phyloP scores from a whole-genome alignment of 2,888 invertebrate species.

The Thumatha senex region DNA sequence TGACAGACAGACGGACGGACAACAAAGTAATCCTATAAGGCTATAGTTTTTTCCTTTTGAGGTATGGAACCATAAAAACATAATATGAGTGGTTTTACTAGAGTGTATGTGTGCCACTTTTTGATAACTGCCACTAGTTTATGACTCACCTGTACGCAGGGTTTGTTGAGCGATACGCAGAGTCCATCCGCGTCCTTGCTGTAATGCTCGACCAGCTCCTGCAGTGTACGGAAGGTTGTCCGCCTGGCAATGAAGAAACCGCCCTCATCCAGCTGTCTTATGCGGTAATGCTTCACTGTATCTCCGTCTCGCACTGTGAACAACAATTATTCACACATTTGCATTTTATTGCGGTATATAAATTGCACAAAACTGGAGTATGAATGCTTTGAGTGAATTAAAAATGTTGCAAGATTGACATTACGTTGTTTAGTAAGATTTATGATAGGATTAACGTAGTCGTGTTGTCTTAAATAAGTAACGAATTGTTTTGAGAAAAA shows the following conservation, averaged over 20 bases:
- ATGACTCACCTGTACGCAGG: slow-evolving; percentile 92
- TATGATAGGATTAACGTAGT: slow-evolving; percentile 7
- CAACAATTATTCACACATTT: slow-evolving; percentile 39
- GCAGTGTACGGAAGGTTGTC: slow-evolving; percentile 98
- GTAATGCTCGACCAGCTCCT: slow-evolving; percentile 99
- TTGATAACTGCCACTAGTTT: not conserved
- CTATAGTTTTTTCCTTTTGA: too few species aligned
- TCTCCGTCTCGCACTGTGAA: slow-evolving; percentile 97
- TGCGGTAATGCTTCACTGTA: slow-evolving; percentile 99
- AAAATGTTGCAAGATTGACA: slow-evolving; percentile 33
- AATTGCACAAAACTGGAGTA: slow-evolving; percentile 32
- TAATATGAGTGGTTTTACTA: too few species aligned
- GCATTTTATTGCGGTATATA: slow-evolving; percentile 35
- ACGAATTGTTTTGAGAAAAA: not conserved
- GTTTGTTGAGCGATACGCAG: slow-evolving; percentile 97
- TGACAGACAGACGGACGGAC: too few species aligned
- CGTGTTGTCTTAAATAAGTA: not conserved
- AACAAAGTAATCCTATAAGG: too few species aligned
- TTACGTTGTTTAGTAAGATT: slow-evolving; percentile 20
- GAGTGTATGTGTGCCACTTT: not conserved
- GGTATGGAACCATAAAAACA: too few species aligned
- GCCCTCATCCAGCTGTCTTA: slow-evolving; percentile 98
- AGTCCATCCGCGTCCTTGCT: slow-evolving; percentile 98
- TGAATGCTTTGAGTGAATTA: slow-evolving; percentile 23
- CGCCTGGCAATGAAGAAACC: slow-evolving; percentile 99